These are phyloP conservation scores for Branchellion lobata DNA, from an alignment of 2,888 invertebrate genomes.

Conservation along the genomic window DNA sequence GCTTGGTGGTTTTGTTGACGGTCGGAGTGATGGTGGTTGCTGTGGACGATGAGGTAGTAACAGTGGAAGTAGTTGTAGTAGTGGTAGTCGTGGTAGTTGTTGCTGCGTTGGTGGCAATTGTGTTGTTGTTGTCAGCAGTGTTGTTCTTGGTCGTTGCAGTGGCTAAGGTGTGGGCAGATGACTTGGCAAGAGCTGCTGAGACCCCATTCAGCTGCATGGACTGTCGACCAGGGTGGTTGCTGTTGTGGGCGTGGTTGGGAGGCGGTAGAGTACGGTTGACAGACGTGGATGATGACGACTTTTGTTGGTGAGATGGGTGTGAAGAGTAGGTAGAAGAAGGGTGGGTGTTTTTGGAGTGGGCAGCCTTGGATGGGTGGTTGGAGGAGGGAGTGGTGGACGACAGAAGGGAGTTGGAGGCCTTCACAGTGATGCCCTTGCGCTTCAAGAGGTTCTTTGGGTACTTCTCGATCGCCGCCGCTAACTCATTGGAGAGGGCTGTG, in stretches of 20 bases:
- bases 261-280: too few species aligned
- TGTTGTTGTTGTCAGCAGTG: too few species aligned
- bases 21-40: neutral
- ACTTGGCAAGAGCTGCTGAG: neutral
- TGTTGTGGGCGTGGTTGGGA: too few species aligned
- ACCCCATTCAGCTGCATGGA: neutral
- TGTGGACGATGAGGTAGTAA: neutral
- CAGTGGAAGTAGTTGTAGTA: neutral
- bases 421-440: neutral
- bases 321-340: neutral
- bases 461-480: conserved; percentile 12
- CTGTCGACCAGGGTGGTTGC: neutral
- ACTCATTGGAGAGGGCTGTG: conserved; percentile 27
- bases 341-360: neutral
- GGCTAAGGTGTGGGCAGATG: neutral
- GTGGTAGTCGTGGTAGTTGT: neutral
- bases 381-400: neutral
- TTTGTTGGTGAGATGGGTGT: neutral
- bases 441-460: conserved; percentile 33
- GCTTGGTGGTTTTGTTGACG: neutral
- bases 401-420: neutral
- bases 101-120: neutral
- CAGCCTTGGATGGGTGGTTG: neutral
- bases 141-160: neutral
- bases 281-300: too few species aligned